Percentiles rank a stretch among this genome's conserved stretches.
Evolutionary conservation across 1,140 invertebrate genomes (phyloP).

Genomic region (Paramacrobiotus metropolitanus): DNA sequence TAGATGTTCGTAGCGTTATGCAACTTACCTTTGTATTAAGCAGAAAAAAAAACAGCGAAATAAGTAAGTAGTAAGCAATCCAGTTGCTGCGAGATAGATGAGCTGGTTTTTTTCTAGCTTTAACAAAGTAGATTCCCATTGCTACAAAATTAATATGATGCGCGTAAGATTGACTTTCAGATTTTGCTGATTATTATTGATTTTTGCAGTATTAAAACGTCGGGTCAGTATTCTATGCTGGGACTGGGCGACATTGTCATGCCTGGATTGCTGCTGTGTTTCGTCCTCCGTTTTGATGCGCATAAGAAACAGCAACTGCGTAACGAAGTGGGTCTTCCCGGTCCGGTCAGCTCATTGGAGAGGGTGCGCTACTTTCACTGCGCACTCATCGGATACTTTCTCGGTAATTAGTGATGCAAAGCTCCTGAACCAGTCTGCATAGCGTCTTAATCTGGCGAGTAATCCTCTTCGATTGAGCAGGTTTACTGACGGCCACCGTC

Average conservation of each 20-base stretch:
- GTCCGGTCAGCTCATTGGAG: slow-evolving; percentile 32
- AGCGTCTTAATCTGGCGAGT: no score
- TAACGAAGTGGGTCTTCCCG: slow-evolving; percentile 48
- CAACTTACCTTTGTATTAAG: not conserved
- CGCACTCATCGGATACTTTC: slow-evolving; percentile 86
- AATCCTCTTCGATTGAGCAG: slow-evolving; percentile 22
- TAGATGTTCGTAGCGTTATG: not conserved
- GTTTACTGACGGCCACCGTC: slow-evolving; percentile 79
- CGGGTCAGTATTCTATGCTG: slow-evolving; percentile 86
- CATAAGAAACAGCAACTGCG: slow-evolving; percentile 62
- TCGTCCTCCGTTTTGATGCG: slow-evolving; percentile 76
- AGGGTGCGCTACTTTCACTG: slow-evolving; percentile 65
- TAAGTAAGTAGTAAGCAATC: no score
- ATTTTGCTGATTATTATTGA: slow-evolving; percentile 9
- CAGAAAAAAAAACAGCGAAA: no score
- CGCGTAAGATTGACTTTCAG: slow-evolving; percentile 3
- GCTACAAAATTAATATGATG: not conserved
- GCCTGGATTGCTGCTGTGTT: slow-evolving; percentile 85
- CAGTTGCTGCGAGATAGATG: no score
- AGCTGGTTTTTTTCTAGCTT: no score
- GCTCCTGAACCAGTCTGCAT: no score
- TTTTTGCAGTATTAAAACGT: slow-evolving; percentile 54
- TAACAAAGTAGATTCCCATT: not conserved
- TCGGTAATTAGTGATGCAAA: slow-evolving; percentile 32
- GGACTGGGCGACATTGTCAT: slow-evolving; percentile 89